Base-by-base conservation (phyloP, 2,797 vertebrate genomes). In the Xerus rutilus region DNA sequence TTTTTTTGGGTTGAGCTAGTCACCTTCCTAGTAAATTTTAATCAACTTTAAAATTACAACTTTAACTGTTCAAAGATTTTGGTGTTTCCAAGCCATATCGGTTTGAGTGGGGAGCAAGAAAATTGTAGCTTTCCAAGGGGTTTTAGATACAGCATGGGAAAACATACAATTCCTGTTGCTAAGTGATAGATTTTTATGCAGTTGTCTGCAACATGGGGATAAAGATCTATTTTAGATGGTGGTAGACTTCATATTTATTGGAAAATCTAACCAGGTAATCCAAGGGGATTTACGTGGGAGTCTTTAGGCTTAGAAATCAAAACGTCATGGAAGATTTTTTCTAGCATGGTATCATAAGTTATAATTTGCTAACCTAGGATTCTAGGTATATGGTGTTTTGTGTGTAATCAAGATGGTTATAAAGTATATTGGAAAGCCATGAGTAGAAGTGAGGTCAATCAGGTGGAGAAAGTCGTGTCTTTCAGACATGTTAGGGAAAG, bases 131-230 rank as follows among this genome's bases (percentile, higher is more conserved):
- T 93, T 84, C 35, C 35, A n/a, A 81, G 45, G 89, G 4, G 21
- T 72, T 82, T 91, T 74, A 89, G 7, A 25, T 32, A 59, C 54
- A 43, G 7, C 6, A 7, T 35, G 57, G 72, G 15, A 74, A 82
- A 85, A 83, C 8, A 12, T 76, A 64, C 88, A 89, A 91, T 65
- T 20, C 39, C 21, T 81, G 2, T 54, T 87, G 28, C 64, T 77
- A 94, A 65, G 12, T 79, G 43, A 78, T 86, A 9, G 9, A 35
- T 52, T 93, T 94, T 92, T 91, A n/a, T 81, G 21, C 15, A 49
- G 28, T 9, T 78, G 6, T 70, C 10, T 74, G 21, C 14, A 70
- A 12, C 78, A 13, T 86, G 82, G 52, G 11, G 28, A 59, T 76
- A 79, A 86, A 87, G 28, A 43, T 43, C 5, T 72, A 18, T 57